Percentiles rank a stretch among this genome's conserved stretches.
Conservation (phyloP, 2,888 invertebrate genomes). For the Ectobius pallidus region DNA sequence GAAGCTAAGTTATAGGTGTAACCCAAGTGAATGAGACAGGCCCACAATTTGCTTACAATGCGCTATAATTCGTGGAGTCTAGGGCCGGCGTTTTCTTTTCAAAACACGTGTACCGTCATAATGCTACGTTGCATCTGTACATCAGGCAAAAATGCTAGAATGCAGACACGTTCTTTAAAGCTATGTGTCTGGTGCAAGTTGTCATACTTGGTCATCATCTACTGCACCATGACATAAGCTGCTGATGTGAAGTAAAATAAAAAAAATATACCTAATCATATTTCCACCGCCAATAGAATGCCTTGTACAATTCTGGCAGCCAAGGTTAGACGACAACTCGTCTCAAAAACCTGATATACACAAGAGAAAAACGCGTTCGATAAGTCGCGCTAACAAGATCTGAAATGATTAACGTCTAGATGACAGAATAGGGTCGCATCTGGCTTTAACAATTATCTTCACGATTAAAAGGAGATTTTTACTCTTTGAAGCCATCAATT, state of each 20-base stretch:
- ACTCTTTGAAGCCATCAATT: no score
- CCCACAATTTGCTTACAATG: neutral
- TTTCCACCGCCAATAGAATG: conserved; percentile 2
- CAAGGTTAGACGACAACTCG: neutral
- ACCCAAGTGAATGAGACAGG: neutral
- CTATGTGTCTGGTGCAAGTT: neutral
- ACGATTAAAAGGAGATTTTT: neutral
- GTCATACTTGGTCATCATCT: neutral
- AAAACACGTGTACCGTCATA: no score
- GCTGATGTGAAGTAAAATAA: no score
- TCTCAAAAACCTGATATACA: no score
- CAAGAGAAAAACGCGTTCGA: neutral
- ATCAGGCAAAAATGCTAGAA: no score
- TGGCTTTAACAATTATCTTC: neutral
- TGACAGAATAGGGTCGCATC: neutral
- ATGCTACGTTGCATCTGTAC: no score
- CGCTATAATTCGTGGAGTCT: neutral
- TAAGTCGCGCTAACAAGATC: no score
- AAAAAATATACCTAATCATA: neutral
- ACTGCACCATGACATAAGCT: neutral
- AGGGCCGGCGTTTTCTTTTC: neutral
- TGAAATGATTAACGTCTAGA: neutral
- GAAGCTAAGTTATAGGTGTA: no score
- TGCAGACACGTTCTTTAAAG: no score
- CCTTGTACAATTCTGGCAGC: neutral